Base-by-base conservation (phyloP, 2,888 invertebrate species). In the Tenthredo livida region DNA sequence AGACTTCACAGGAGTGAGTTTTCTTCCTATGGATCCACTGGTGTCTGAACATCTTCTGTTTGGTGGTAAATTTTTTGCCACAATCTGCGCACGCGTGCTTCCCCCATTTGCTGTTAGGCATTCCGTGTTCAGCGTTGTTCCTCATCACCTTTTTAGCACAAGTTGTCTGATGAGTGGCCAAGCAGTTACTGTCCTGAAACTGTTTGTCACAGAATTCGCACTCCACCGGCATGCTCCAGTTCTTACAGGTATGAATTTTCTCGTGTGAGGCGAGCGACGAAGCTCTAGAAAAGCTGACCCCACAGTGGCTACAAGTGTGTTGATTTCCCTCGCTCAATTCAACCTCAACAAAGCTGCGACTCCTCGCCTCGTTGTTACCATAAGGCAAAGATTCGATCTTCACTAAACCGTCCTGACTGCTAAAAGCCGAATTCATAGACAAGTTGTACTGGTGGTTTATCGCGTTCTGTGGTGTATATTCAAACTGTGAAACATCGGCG, bases 201-300 rank as follows among this genome's bases (percentile, higher is more conserved):
- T 93, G 93, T 85, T 94, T 93, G 85, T 94, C 94, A 87, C 94
- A 94, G 82, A 93, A 94, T 40, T 93, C 93, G 87, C 94, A 94
- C 80, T 93, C 93, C 25, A 93, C 91, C 12, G 92, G 92, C 86
- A 91, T 91, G 7, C 86, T 88, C 90, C 91, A 91, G 40, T 87
- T 85, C 37, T 87, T 88, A 3, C 84, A 61, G 0, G 84, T 21
- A 82, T 91, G 92, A 73, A 88, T 89, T 54, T 92, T 92, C 43
- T 92, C 91, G 86, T 94, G 94, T 4, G 93, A 93, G 0, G 91
- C 90, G 2, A 94, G 88, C 4, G 94, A 94, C 78, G 94, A 93
- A 58, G 93, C 93, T 33, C 94, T 91, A 1, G 93, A 90, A 87
- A 94, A 94, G 58, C 89, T 91, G 50, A 93, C 90, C 0, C 93